These are phyloP conservation scores for Syngnathus floridae DNA, from an alignment of 2,113 vertebrate species.

Conservation along the genomic window DNA sequence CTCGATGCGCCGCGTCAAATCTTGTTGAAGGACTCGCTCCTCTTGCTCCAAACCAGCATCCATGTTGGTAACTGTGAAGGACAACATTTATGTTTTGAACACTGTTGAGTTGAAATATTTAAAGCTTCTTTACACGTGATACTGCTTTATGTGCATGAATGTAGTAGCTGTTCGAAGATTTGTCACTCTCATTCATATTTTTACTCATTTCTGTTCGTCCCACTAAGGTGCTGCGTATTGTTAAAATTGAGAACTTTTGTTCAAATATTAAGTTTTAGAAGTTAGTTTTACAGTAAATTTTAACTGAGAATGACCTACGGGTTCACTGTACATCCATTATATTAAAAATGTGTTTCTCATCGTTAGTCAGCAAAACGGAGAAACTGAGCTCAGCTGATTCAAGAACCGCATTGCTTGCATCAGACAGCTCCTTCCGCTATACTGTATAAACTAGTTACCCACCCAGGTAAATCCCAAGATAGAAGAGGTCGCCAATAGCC, in stretches of 20 bases:
- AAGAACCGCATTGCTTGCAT: conserved; percentile 39
- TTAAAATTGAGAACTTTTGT: too few species aligned
- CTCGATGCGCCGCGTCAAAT: conserved; percentile 61
- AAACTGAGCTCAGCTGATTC: conserved; percentile 27
- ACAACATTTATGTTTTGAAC: background rate
- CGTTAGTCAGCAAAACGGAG: too few species aligned
- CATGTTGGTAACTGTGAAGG: conserved; percentile 17
- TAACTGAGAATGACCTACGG: too few species aligned
- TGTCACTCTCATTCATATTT: too few species aligned
- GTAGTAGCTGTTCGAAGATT: too few species aligned
- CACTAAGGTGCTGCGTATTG: too few species aligned
- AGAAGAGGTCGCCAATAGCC: background rate
- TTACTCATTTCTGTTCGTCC: too few species aligned
- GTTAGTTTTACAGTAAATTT: too few species aligned
- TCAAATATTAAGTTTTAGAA: too few species aligned
- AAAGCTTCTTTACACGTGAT: too few species aligned
- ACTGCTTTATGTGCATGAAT: too few species aligned
- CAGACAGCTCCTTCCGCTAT: conserved; percentile 14
- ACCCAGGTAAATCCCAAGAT: background rate
- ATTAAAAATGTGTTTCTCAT: background rate
- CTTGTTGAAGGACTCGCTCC: conserved; percentile 43
- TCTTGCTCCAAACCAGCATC: conserved; percentile 38
- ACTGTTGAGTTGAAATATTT: too few species aligned
- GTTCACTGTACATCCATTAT: background rate
- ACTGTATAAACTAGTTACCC: background rate